These are phyloP conservation scores for Lethenteron camtschaticum DNA, from an alignment of 2,113 vertebrate species.

Conservation along the genomic window DNA sequence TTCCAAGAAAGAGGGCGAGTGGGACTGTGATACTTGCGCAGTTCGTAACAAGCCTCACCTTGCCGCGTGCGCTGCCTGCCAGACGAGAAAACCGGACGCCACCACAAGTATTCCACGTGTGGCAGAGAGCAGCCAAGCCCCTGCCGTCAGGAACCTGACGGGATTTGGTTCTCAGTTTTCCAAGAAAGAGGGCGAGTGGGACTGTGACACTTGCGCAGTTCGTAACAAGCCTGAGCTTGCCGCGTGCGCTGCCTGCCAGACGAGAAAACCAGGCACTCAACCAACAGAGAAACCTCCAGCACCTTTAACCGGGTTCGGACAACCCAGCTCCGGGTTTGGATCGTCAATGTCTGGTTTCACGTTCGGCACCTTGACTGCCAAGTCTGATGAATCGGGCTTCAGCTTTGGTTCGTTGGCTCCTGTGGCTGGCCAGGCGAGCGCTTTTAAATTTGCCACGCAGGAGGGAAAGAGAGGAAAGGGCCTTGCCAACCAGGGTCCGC, in stretches of 20 bases:
- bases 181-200: slow-evolving; percentile 23
- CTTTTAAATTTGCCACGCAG: no score
- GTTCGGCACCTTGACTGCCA: no score
- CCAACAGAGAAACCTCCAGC: neutral
- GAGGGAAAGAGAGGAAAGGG: neutral
- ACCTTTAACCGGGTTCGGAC: no score
- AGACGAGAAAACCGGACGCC: neutral
- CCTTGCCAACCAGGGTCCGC: slow-evolving; percentile 2
- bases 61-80: neutral
- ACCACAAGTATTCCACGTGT: no score
- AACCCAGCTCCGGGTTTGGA: no score
- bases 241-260: neutral
- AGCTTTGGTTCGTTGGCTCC: no score
- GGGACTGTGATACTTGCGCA: neutral
- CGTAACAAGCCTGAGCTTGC: neutral
- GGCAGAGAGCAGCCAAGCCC: no score
- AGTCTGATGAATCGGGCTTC: no score
- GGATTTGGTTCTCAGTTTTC: slow-evolving; percentile 25
- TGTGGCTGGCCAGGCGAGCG: no score
- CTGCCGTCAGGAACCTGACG: neutral
- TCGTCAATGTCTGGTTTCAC: no score
- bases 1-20: slow-evolving; percentile 4
- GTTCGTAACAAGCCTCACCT: neutral
- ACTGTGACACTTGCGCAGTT: neutral
- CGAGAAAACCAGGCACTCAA: neutral